Base-by-base conservation (phyloP, 2,113 vertebrate genomes). In the Romanogobio albipinnatus region DNA sequence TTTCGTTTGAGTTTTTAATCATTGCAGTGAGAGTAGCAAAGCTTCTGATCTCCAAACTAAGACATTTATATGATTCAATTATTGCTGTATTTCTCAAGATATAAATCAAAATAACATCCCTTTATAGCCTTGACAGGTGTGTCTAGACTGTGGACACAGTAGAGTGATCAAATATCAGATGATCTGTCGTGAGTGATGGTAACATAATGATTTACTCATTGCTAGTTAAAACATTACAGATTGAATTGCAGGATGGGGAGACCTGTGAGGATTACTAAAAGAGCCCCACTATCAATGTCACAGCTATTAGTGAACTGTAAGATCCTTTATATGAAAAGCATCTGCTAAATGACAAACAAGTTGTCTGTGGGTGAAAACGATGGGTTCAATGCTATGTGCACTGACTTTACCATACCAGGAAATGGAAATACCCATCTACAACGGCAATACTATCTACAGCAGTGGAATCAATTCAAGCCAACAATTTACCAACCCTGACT, bases 101-200 rank as follows among this genome's bases (percentile, higher is more conserved):
- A 77, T 78, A 78, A 78, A 43, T 78, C 33, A 59, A 59, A 58
- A 8, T 59, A 61, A 24, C 56, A 78, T 43, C 33, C 10, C 19
- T 78, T 59, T n/a, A 59, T 53, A 78, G 76, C 19, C 17, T 22
- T 59, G 19, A 59, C 33, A 59, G 33, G 13, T 78, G 19, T 43
- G 76, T 78, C 29, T 78, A 59, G 11, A 61, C 51, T 58, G 74
- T 9, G 51, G 51, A 58, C 29, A 77, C 0, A 3, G 10, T 14
- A 39, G 76, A 77, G 19, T 43, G 17, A 77, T 36, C 33, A 59
- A 14, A 59, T 43, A 39, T 78, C 36, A 61, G 33, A 58, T 9
- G 33, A 78, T 24, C 3, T 17, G 5, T 15, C 56, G 11, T 19
- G 76, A 11, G 19, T 24, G 19, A 39, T 36, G 5, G 53, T 59